A percentile compares a stretch with the other conserved stretches of the same genome.
Evolutionary conservation across 2,888 invertebrate species (phyloP).

Genomic region (Trachelus iudaicus): DNA sequence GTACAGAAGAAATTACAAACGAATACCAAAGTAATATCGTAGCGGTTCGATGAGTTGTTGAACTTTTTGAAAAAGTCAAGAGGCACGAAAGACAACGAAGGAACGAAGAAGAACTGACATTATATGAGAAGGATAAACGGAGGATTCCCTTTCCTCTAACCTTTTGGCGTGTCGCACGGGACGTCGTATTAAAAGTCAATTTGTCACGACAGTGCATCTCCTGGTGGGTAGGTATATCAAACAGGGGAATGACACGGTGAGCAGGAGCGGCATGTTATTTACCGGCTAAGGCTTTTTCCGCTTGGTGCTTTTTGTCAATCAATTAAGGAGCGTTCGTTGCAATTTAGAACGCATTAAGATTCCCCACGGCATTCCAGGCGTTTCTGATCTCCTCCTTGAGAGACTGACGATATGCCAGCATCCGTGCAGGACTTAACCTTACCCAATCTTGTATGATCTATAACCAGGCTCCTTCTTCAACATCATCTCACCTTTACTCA

Average conservation of each 20-base stretch:
- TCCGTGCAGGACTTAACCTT: background rate
- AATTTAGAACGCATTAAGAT: constrained; percentile 53
- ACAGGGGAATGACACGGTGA: constrained; percentile 35
- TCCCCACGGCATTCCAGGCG: constrained; percentile 37
- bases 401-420: background rate
- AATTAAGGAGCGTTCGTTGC: constrained; percentile 46
- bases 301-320: constrained; percentile 46
- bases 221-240: constrained; percentile 15
- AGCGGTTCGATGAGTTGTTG: no score
- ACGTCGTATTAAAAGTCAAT: constrained; percentile 40
- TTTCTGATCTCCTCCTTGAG: background rate
- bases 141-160: no score
- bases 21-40: no score
- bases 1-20: no score
- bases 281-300: constrained; percentile 31
- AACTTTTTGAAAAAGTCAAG: no score
- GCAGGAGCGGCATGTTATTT: constrained; percentile 13
- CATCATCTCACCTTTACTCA: constrained; percentile 6
- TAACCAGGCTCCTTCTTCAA: background rate
- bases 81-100: background rate
- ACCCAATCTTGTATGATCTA: background rate
- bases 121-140: no score
- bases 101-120: background rate
- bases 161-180: no score
- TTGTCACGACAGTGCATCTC: constrained; percentile 34